Evolutionary conservation across 2,113 vertebrate species (phyloP).

Genomic region (Motacilla tschutschensis): DNA sequence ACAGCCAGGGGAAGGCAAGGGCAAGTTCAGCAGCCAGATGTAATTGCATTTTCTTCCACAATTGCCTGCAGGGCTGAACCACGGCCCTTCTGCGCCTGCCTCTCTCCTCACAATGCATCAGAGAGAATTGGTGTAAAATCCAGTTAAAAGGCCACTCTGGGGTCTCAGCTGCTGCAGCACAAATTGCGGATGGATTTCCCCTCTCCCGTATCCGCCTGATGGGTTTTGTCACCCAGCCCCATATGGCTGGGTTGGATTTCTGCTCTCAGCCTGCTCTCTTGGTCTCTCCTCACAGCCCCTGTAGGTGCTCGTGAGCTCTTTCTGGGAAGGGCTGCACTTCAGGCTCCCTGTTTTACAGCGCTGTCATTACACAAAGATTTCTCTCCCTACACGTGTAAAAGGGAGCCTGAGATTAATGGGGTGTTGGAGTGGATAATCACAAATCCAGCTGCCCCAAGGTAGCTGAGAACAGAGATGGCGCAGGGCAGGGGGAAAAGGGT

Average conservation of each 20-base stretch:
- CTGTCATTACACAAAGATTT: neutral
- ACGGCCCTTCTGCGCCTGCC: conserved; percentile 13
- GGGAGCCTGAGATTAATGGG: conserved; percentile 42
- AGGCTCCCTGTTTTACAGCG: conserved; percentile 20
- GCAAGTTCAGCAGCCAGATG: conserved; percentile 58
- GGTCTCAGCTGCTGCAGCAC: conserved; percentile 39
- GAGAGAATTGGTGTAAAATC: conserved; percentile 63
- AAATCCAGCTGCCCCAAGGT: conserved; percentile 57
- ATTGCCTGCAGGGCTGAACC: conserved; percentile 40
- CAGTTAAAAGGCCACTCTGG: conserved; percentile 45
- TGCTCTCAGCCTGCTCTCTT: neutral
- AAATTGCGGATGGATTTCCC: conserved; percentile 38
- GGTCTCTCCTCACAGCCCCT: neutral
- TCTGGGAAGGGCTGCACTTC: neutral
- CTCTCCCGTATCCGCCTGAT: neutral
- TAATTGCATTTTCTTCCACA: conserved; percentile 76
- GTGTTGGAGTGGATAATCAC: conserved; percentile 28
- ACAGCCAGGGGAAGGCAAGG: conserved; percentile 52
- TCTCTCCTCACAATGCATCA: conserved; percentile 38
- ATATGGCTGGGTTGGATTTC: conserved; percentile 31
- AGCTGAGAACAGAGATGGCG: conserved; percentile 28
- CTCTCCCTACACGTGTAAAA: conserved; percentile 20
- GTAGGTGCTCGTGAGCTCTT: neutral
- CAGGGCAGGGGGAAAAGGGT: conserved; percentile 17
- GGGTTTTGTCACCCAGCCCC: conserved; percentile 30